phyloP scores from a whole-genome alignment of 2,113 vertebrate genomes.

The Aspiorhynchus laticeps region DNA sequence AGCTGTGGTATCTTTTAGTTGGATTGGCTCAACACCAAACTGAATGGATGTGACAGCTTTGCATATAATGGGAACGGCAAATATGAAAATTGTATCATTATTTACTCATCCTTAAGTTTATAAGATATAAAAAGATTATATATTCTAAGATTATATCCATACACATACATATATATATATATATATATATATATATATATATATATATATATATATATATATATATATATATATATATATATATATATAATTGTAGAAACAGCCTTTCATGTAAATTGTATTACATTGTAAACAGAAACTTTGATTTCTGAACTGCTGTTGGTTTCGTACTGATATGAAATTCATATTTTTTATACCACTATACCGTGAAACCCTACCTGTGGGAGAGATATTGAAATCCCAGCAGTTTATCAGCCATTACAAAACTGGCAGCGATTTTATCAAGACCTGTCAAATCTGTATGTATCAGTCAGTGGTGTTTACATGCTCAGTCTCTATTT shows the following conservation, averaged over 20 bases:
- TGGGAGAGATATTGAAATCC: slow-evolving; percentile 15
- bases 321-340: not conserved
- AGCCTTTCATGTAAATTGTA: not conserved
- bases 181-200: not conserved
- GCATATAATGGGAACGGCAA: not conserved
- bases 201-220: not conserved
- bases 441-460: not conserved
- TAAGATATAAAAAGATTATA: no score
- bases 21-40: not conserved
- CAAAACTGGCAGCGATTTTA: not conserved
- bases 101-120: not conserved
- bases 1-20: not conserved
- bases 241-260: not conserved
- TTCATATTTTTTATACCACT: not conserved
- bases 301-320: not conserved
- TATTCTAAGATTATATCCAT: not conserved
- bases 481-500: not conserved
- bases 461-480: slow-evolving; percentile 8
- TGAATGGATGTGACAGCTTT: not conserved
- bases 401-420: not conserved
- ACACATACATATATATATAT: not conserved
- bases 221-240: no score
- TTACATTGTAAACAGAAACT: not conserved
- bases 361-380: not conserved
- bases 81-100: not conserved